phyloP scores from a whole-genome alignment of 1,140 invertebrate genomes.

The Apis mellifera region Amel_HAv3.1 CM009931.2:7041001-7041500 shows the following conservation, averaged over 20 bases:
- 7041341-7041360: neutral
- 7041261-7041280: neutral
- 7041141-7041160: neutral
- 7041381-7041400: neutral
- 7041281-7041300: neutral
- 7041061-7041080: neutral
- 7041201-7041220: neutral
- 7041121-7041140: neutral
- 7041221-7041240: neutral
- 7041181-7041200: neutral
- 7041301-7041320: neutral
- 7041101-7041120: neutral
- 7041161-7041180: neutral
- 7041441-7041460: neutral
- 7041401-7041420: too few species aligned
- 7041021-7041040: neutral
- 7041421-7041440: neutral
- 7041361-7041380: too few species aligned
- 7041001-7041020: neutral
- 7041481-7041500: neutral
- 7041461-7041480: neutral
- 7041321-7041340: neutral
- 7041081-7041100: neutral
- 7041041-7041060: constrained; percentile 13
- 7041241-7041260: neutral